Conservation (phyloP, 2,888 invertebrate species). For the Scrobipalpa costella region DNA sequence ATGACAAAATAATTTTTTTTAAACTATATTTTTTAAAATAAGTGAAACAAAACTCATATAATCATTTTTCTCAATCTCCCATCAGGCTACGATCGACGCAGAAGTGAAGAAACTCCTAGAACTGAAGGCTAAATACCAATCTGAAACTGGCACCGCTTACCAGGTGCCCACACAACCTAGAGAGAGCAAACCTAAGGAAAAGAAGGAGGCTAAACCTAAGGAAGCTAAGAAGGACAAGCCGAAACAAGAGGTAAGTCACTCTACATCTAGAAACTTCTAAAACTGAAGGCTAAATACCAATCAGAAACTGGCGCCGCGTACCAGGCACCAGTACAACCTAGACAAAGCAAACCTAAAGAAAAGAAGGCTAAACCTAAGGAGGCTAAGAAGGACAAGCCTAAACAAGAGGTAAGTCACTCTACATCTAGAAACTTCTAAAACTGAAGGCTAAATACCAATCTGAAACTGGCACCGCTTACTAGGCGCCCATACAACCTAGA, state of each 20-base stretch:
- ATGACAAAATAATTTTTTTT: no score
- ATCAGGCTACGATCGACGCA: constrained; percentile 72
- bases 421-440: constrained; percentile 79
- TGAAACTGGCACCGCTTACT: constrained; percentile 78
- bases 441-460: constrained; percentile 83
- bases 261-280: constrained; percentile 80
- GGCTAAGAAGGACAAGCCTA: constrained; percentile 45
- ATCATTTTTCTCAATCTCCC: no score
- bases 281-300: constrained; percentile 84
- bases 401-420: constrained; percentile 60
- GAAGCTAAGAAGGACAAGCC: constrained; percentile 45
- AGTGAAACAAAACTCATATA: no score
- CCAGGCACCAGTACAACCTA: constrained; percentile 55
- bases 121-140: constrained; percentile 83
- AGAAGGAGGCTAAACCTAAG: constrained; percentile 45
- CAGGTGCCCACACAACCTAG: constrained; percentile 55
- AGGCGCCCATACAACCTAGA: constrained; percentile 53
- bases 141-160: constrained; percentile 78
- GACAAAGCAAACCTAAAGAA: constrained; percentile 56
- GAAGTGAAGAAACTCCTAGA: constrained; percentile 81
- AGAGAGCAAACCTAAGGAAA: constrained; percentile 57
- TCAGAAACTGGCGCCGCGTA: constrained; percentile 79
- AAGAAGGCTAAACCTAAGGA: constrained; percentile 47
- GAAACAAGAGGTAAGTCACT: constrained; percentile 59
- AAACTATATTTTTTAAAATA: no score